Base-by-base conservation (phyloP, 1,140 invertebrate genomes). In the Daktulosphaira vitifoliae region DNA sequence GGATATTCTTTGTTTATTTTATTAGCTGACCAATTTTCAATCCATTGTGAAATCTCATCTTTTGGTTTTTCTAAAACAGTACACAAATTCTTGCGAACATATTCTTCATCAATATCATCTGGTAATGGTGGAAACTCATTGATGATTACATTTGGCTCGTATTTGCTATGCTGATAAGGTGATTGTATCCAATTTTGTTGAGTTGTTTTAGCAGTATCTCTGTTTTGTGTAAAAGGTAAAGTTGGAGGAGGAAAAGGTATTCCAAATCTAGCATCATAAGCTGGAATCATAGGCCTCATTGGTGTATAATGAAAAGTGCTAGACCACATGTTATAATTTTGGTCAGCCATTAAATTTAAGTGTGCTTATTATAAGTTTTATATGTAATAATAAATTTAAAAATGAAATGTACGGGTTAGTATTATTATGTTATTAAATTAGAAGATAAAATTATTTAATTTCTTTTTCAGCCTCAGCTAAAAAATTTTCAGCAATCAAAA, bases 401-500 rank as follows among this genome's bases (percentile, higher is more conserved):
- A 6, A 33, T 33, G 11, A 33, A 11, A 33, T 6, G 5, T 33
- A 33, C 5, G 29, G 29, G 29, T 33, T 33, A 33, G 5, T 6
- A 33, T 33, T 33, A 33, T 33, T 33, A 33, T 33, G 11, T 33
- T 33, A 33, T 6, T 5, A 33, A 6, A 15, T 39, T 37, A n/a
- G 39, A 23, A 26, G 16, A n/a, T 44, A 29, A 15, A 7, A 71
- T 56, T 53, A 48, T 44, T 25, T 25, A 18, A 62, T 48, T 69
- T 69, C 46, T 68, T 53, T 67, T 71, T 84, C 81, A 1, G 88
- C 87, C 65, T 88, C 86, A 70, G 82, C 79, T 8, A 92, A 72
- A 15, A 86, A 75, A 74, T 83, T 80, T 46, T 82, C 71, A 0
- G 89, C 89, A 48, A 82, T 78, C 18, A 78, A 73, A 67, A 87